Evolutionary conservation across 2,888 invertebrate species (phyloP).

Genomic region (Pomacea canaliculata): DNA sequence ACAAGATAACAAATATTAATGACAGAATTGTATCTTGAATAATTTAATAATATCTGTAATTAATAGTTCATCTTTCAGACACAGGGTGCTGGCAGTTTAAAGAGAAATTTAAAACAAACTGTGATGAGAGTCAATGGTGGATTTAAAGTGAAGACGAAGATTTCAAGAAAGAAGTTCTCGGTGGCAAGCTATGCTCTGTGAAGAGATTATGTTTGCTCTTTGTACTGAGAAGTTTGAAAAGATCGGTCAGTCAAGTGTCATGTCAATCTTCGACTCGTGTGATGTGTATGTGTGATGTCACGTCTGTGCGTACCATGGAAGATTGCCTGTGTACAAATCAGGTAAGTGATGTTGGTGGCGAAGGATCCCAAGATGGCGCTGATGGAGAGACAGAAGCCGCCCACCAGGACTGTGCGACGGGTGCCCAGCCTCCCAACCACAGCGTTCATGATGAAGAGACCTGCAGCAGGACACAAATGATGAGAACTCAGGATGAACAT

Average conservation of each 20-base stretch:
- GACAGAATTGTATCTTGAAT: neutral
- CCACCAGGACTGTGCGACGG: constrained; percentile 10
- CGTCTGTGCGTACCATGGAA: constrained; percentile 12
- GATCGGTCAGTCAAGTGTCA: too few relatives aligned
- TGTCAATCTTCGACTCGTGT: too few relatives aligned
- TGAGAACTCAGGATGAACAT: neutral
- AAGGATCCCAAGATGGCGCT: constrained; percentile 26
- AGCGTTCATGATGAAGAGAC: constrained; percentile 19
- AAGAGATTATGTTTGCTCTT: too few relatives aligned
- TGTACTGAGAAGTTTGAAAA: too few relatives aligned
- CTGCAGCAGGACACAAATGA: neutral
- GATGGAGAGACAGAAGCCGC: constrained; percentile 4
- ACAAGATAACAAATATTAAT: neutral
- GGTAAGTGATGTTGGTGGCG: constrained; percentile 19
- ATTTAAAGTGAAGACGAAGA: too few relatives aligned
- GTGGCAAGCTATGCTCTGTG: too few relatives aligned
- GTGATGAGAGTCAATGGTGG: too few relatives aligned
- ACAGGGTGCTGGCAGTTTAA: too few relatives aligned
- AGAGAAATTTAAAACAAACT: too few relatives aligned
- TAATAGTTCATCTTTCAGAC: too few relatives aligned
- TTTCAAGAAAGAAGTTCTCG: too few relatives aligned
- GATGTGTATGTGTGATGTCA: too few relatives aligned
- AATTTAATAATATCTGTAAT: neutral
- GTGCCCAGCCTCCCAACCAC: constrained; percentile 13
- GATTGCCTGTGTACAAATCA: constrained; percentile 13